Conservation (phyloP, 2,113 vertebrate genomes). For the Myiozetetes cayanensis region DNA sequence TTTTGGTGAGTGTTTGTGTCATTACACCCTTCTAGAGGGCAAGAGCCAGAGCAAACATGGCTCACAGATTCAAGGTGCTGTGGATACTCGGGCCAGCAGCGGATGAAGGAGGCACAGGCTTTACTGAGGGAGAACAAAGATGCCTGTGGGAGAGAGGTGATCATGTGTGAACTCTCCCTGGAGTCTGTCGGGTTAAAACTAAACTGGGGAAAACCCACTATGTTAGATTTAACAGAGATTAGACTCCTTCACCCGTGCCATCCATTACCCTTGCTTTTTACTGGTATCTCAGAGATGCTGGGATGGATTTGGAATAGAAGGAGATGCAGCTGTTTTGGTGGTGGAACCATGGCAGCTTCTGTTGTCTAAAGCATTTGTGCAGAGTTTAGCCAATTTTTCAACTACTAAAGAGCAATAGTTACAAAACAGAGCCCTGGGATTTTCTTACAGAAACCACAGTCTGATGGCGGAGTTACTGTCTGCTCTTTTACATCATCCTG, state of each 20-base stretch:
- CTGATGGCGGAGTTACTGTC: not conserved
- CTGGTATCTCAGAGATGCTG: not conserved
- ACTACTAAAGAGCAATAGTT: not conserved
- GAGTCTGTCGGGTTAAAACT: not conserved
- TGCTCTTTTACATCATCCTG: not conserved
- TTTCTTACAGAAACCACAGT: not conserved
- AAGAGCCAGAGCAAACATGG: fast-evolving
- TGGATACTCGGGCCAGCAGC: too few relatives aligned
- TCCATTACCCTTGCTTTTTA: not conserved
- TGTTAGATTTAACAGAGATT: not conserved
- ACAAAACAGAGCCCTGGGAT: not conserved
- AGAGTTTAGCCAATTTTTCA: not conserved
- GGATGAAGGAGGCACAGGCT: not conserved
- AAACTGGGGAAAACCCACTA: not conserved
- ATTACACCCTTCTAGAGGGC: not conserved
- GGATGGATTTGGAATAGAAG: not conserved
- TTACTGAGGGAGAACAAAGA: not conserved
- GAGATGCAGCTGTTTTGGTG: fast-evolving
- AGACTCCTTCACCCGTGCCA: not conserved
- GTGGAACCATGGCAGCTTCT: not conserved
- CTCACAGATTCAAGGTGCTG: fast-evolving
- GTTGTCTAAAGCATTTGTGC: not conserved
- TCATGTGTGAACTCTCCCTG: too few relatives aligned
- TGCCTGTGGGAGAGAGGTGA: not conserved
- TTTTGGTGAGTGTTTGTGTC: fast-evolving